Conservation (phyloP, 1,140 invertebrate genomes). For the Sminthurides bifidus region DNA sequence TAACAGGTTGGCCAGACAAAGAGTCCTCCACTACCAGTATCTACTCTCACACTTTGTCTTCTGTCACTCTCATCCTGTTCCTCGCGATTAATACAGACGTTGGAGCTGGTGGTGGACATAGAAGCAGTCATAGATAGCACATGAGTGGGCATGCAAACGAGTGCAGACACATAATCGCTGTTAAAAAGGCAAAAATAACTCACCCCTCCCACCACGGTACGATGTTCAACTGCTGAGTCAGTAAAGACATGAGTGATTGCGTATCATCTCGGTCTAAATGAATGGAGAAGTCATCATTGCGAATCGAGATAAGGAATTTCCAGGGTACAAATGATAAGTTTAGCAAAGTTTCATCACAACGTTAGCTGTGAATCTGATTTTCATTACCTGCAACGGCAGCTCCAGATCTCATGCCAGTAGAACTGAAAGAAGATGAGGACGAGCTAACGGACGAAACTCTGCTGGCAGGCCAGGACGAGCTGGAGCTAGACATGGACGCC, state of each 20-base stretch:
- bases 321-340: not conserved
- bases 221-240: not conserved
- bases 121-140: not conserved
- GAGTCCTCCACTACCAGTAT: not conserved
- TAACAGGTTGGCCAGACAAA: not conserved
- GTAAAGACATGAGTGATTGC: not conserved
- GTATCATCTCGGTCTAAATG: not conserved
- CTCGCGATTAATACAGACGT: constrained; percentile 42
- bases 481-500: not conserved
- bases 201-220: constrained; percentile 28
- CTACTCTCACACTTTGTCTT: not conserved
- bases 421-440: no score
- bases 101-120: constrained; percentile 24
- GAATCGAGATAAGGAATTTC: not conserved
- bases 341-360: not conserved
- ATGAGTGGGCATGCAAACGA: not conserved
- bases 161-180: not conserved
- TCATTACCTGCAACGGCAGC: no score
- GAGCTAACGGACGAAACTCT: not conserved
- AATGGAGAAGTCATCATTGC: not conserved
- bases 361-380: not conserved
- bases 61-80: constrained; percentile 36
- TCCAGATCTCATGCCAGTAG: no score
- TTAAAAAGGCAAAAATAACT: not conserved
- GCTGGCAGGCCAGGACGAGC: not conserved